These are phyloP conservation scores for Crematogaster levior DNA, from an alignment of 2,888 invertebrate genomes.

Conservation along the genomic window DNA sequence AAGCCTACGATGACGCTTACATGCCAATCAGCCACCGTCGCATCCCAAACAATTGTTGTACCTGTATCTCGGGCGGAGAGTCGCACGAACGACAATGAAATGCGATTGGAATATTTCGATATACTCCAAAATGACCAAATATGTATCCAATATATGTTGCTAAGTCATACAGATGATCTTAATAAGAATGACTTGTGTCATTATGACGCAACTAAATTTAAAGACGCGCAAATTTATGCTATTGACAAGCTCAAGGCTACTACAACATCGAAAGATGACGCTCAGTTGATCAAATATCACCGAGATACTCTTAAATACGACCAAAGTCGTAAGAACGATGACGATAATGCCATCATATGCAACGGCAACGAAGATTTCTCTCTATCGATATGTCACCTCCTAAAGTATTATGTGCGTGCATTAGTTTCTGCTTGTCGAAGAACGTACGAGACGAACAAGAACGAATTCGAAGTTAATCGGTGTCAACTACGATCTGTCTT, in stretches of 20 bases:
- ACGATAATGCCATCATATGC: conserved; percentile 43
- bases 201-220: conserved; percentile 50
- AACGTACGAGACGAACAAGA: conserved; percentile 69
- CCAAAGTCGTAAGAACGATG: conserved; percentile 41
- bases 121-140: conserved; percentile 72
- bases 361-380: conserved; percentile 45
- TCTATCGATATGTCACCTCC: conserved; percentile 62
- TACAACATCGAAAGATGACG: conserved; percentile 51
- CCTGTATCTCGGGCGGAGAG: conserved; percentile 81
- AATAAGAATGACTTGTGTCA: conserved; percentile 54
- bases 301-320: conserved; percentile 41
- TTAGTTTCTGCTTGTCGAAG: conserved; percentile 74
- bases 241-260: conserved; percentile 54
- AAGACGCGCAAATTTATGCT: conserved; percentile 49
- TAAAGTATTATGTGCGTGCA: conserved; percentile 71
- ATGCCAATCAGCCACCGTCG: conserved; percentile 84
- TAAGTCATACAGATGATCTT: conserved; percentile 55
- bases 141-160: conserved; percentile 63
- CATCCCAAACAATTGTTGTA: conserved; percentile 85
- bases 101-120: conserved; percentile 59
- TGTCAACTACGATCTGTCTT: conserved; percentile 78
- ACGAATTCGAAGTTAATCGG: conserved; percentile 69
- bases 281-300: conserved; percentile 51
- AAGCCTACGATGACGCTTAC: conserved; percentile 86
- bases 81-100: conserved; percentile 76